Conservation (phyloP, 2,797 vertebrate genomes). For the Hypotaenidia philippensis region DNA sequence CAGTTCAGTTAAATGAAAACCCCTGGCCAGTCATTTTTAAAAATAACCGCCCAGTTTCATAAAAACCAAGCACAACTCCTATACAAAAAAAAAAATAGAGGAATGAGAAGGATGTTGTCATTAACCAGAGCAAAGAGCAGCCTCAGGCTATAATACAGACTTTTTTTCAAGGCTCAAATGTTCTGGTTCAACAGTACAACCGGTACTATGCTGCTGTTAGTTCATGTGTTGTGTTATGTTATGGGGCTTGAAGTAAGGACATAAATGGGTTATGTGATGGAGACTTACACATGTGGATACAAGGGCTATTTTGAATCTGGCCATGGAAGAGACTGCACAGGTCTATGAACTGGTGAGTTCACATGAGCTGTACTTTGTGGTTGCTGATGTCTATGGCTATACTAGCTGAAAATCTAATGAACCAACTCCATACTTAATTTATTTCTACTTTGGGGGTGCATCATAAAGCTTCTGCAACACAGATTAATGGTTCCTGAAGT, state of each 20-base stretch:
- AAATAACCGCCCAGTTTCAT: neutral
- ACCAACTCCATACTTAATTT: neutral
- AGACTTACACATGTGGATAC: neutral
- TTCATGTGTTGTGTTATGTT: neutral
- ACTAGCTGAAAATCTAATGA: neutral
- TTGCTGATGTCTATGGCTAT: neutral
- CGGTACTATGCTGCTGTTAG: neutral
- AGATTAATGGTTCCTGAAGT: neutral
- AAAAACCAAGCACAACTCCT: neutral
- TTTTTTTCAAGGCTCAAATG: neutral
- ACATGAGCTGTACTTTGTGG: neutral
- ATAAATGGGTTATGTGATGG: neutral
- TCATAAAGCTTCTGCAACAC: neutral
- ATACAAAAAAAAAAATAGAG: neutral
- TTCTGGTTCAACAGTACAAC: neutral
- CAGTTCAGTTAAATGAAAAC: too few species aligned
- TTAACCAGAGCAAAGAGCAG: slow-evolving; percentile 5
- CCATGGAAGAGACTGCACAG: neutral
- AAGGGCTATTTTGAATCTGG: neutral
- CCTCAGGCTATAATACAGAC: neutral
- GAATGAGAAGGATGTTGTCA: neutral
- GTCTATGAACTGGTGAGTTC: neutral
- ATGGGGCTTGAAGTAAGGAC: neutral
- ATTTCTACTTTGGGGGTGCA: neutral
- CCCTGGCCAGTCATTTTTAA: neutral